These are phyloP conservation scores for Sepioteuthis lessoniana DNA, from an alignment of 2,888 invertebrate species.

Conservation along the genomic window DNA sequence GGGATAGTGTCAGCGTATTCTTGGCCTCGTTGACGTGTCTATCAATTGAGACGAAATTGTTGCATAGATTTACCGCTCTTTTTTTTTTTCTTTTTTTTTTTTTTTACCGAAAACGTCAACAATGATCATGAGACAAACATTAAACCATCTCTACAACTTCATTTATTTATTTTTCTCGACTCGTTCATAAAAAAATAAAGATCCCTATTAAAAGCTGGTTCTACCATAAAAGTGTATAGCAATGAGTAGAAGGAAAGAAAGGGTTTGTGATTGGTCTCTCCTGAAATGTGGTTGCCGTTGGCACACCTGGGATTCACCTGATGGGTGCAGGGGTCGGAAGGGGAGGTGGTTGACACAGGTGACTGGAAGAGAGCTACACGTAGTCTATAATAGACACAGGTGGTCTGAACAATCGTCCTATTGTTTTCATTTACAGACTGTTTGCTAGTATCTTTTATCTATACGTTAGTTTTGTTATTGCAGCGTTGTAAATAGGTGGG, in stretches of 20 bases:
- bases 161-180: neutral
- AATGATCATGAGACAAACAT: neutral
- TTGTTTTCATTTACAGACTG: neutral
- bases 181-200: too few species aligned
- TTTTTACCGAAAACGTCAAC: too few species aligned
- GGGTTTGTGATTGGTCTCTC: neutral
- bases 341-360: neutral
- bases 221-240: neutral
- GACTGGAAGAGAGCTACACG: neutral
- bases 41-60: too few species aligned
- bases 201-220: neutral
- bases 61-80: too few species aligned
- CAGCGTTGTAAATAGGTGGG: too few species aligned
- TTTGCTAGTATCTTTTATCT: neutral
- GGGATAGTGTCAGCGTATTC: too few species aligned
- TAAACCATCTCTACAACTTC: neutral
- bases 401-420: neutral
- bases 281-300: neutral
- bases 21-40: too few species aligned
- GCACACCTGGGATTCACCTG: slow-evolving; percentile 25
- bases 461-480: neutral
- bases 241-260: neutral
- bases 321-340: neutral
- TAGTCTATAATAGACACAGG: neutral
- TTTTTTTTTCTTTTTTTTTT: too few species aligned